Evolutionary conservation across 2,888 invertebrate species (phyloP).

Genomic region (Hypomecis atomaria): DNA sequence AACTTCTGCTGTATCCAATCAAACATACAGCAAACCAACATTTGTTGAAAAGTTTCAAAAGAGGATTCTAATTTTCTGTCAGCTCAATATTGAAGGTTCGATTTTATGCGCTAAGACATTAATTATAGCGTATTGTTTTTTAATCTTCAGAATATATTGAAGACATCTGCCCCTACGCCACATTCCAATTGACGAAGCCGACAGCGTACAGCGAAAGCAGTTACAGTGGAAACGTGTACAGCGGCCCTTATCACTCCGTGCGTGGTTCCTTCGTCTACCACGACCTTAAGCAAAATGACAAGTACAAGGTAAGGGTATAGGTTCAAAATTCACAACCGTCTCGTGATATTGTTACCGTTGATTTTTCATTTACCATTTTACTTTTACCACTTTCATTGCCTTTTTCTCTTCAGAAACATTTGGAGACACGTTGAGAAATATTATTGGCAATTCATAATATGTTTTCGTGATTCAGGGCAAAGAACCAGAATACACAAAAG

Average conservation of each 20-base stretch:
- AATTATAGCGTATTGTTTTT: background rate
- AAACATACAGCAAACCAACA: too few species aligned
- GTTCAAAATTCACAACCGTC: too few species aligned
- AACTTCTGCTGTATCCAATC: too few species aligned
- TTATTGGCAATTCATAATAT: background rate
- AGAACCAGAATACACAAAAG: conserved; percentile 93
- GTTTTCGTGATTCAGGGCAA: conserved; percentile 82
- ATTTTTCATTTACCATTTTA: too few species aligned
- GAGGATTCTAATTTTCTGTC: too few species aligned
- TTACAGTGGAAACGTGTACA: conserved; percentile 94
- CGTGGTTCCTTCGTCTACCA: conserved; percentile 95
- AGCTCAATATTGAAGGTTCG: too few species aligned
- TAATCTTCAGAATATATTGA: conserved; percentile 92
- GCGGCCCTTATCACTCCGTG: conserved; percentile 94
- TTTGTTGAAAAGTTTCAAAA: too few species aligned
- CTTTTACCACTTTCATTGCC: too few species aligned
- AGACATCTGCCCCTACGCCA: conserved; percentile 96
- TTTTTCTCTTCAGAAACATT: too few species aligned
- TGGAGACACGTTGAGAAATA: too few species aligned
- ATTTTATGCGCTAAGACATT: too few species aligned
- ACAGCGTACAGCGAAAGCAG: conserved; percentile 95
- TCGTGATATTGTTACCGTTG: too few species aligned
- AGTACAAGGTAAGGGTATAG: conserved; percentile 87
- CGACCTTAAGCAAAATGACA: conserved; percentile 92
- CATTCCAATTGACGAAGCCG: conserved; percentile 94